Conservation (phyloP, 1,140 invertebrate species). For the Gryon sp. region DNA sequence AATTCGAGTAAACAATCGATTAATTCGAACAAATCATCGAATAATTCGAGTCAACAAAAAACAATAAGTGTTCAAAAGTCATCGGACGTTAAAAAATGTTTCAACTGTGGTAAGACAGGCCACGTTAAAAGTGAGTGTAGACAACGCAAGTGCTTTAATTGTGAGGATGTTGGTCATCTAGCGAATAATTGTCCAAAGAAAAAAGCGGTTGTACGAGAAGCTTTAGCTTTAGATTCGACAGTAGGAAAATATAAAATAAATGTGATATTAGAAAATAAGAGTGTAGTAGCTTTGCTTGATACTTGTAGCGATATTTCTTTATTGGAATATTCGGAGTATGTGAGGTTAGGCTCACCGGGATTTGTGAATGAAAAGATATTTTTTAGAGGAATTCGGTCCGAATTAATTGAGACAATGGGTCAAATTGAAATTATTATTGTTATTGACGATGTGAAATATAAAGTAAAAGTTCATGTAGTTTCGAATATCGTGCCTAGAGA, state of each 20-base stretch:
- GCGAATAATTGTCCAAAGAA: conserved; percentile 5
- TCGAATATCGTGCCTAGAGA: neutral
- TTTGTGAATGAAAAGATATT: neutral
- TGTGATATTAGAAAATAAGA: neutral
- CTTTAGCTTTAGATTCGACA: neutral
- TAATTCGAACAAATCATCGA: neutral
- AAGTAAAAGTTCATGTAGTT: neutral
- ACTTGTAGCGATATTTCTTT: conserved; percentile 3
- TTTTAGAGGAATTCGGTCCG: conserved; percentile 4
- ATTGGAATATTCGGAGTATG: neutral
- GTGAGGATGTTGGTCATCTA: neutral
- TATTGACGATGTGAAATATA: neutral
- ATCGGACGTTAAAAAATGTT: neutral
- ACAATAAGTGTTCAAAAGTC: neutral
- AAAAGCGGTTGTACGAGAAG: neutral
- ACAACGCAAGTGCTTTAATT: neutral
- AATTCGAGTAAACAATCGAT: neutral
- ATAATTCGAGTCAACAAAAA: neutral
- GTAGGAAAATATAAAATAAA: neutral
- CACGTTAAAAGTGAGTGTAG: neutral
- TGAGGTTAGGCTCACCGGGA: neutral
- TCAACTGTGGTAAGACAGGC: neutral
- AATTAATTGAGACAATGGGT: conserved; percentile 1
- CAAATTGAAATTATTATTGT: neutral
- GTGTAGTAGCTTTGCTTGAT: neutral